phyloP scores from a whole-genome alignment of 2,888 invertebrate genomes.

The Chrysomela aeneicollis region DNA sequence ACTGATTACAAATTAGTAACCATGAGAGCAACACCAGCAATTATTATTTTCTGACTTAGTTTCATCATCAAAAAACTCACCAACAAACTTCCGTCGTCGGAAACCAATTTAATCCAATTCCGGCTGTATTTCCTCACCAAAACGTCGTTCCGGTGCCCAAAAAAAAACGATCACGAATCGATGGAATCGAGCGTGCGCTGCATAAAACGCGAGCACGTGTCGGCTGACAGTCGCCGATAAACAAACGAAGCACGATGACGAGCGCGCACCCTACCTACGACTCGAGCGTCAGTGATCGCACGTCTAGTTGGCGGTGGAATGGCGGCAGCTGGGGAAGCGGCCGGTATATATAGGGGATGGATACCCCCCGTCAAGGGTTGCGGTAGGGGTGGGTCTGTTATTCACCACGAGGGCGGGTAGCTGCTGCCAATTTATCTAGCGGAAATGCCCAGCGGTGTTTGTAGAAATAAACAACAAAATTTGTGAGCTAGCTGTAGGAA shows the following conservation, averaged over 20 bases:
- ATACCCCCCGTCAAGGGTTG: slow-evolving; percentile 11
- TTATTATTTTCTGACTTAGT: not conserved
- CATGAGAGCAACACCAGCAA: no score
- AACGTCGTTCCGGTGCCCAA: slow-evolving; percentile 8
- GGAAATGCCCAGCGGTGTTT: no score
- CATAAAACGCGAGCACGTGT: slow-evolving; percentile 29
- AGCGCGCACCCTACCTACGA: slow-evolving; percentile 22
- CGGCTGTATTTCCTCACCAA: not conserved
- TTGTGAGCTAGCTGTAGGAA: no score
- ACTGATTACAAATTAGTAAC: no score
- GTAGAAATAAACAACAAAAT: no score
- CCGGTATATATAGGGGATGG: slow-evolving; percentile 26
- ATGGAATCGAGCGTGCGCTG: slow-evolving; percentile 23
- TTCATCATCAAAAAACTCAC: not conserved
- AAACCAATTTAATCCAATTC: not conserved
- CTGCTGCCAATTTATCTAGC: no score
- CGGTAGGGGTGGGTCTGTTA: slow-evolving; percentile 2
- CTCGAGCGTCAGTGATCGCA: not conserved
- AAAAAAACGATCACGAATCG: slow-evolving; percentile 3
- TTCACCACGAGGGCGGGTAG: no score
- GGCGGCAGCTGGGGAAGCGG: slow-evolving; percentile 6
- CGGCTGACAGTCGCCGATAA: slow-evolving; percentile 32
- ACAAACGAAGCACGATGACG: slow-evolving; percentile 21
- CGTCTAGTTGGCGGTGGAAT: no score
- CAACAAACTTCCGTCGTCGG: not conserved